A percentile compares a stretch with the other conserved stretches of the same genome.
Conservation (phyloP, 1,140 invertebrate genomes). For the Drosophila tsacasi region DNA sequence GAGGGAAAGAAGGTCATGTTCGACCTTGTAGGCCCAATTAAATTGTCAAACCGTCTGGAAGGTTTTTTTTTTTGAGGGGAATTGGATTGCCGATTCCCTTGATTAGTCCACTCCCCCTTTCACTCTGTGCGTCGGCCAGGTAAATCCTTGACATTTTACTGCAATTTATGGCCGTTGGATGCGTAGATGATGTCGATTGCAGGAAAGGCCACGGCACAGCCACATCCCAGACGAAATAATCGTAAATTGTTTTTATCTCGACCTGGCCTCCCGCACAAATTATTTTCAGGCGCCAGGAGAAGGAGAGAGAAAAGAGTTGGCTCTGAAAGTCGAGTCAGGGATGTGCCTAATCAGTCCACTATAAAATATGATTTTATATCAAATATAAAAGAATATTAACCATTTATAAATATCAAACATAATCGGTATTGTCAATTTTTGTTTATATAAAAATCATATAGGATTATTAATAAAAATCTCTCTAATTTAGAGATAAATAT, state of each 20-base stretch:
- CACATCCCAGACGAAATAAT: slow-evolving; percentile 65
- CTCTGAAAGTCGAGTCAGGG: neutral
- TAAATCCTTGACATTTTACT: slow-evolving; percentile 75
- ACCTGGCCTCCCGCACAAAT: slow-evolving; percentile 35
- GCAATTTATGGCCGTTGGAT: slow-evolving; percentile 62
- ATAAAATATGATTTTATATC: no score
- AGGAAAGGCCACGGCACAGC: slow-evolving; percentile 27
- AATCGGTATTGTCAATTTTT: no score
- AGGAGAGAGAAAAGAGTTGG: neutral
- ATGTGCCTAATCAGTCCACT: neutral
- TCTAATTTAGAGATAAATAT: no score
- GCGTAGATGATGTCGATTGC: slow-evolving; percentile 60
- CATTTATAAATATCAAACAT: no score
- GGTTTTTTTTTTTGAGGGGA: slow-evolving; percentile 2
- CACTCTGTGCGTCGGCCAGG: slow-evolving; percentile 29
- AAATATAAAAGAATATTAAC: no score
- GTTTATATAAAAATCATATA: no score
- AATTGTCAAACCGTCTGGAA: slow-evolving; percentile 61
- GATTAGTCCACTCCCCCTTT: slow-evolving; percentile 59
- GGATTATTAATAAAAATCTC: no score
- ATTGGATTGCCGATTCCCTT: slow-evolving; percentile 50
- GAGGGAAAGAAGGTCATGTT: slow-evolving; percentile 38
- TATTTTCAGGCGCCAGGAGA: slow-evolving; percentile 31
- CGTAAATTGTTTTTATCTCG: slow-evolving; percentile 66
- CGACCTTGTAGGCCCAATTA: slow-evolving; percentile 60